These are phyloP conservation scores for Camptogramma bilineatum DNA, from an alignment of 2,888 invertebrate genomes.

Conservation along the genomic window DNA sequence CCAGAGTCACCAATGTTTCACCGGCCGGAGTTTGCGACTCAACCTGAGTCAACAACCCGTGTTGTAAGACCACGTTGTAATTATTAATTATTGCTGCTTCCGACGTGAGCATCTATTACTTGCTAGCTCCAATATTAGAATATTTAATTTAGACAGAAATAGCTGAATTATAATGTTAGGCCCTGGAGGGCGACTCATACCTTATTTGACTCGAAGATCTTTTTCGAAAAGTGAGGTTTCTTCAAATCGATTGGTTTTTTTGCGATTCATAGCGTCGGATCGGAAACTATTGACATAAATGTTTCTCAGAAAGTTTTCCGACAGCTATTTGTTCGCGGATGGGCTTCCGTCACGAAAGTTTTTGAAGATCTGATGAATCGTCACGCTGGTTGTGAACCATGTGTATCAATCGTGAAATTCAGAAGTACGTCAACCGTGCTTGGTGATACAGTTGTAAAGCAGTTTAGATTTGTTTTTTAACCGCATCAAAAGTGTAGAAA, in stretches of 20 bases:
- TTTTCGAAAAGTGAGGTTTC: no score
- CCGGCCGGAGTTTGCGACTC: constrained; percentile 62
- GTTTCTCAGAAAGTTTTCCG: no score
- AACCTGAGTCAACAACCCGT: constrained; percentile 67
- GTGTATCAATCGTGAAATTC: not conserved
- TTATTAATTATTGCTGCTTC: constrained; percentile 55
- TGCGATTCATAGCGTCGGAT: no score
- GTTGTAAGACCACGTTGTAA: constrained; percentile 59
- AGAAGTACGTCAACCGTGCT: not conserved
- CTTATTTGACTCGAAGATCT: no score
- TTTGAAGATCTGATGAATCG: no score
- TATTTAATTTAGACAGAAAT: constrained; percentile 39
- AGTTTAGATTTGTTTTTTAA: constrained; percentile 1
- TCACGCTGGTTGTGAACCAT: not conserved
- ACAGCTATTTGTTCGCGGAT: no score
- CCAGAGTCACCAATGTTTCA: constrained; percentile 64
- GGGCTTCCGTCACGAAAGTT: no score
- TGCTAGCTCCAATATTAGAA: constrained; percentile 29
- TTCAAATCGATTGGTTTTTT: no score
- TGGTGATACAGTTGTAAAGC: not conserved
- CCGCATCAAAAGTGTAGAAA: constrained; percentile 48
- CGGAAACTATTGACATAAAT: no score
- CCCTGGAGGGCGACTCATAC: no score
- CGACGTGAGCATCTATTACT: constrained; percentile 32
- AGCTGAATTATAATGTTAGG: not conserved